These are phyloP conservation scores for Pogoniulus pusillus DNA, from an alignment of 2,797 vertebrate species.

Conservation along the genomic window DNA sequence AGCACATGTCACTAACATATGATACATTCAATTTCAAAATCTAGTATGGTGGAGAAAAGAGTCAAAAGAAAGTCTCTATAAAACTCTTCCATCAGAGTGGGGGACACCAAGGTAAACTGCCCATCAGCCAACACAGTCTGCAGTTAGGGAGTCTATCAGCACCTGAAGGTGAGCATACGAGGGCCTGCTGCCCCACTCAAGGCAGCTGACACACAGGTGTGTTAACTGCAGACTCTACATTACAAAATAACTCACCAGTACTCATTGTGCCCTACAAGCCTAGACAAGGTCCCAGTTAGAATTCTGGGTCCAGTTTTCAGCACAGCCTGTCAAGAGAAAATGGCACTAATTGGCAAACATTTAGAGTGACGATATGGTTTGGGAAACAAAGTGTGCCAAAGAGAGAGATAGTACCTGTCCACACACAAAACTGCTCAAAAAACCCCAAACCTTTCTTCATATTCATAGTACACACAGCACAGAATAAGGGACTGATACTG, in stretches of 20 bases:
- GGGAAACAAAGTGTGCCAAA: background rate
- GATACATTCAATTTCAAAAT: background rate
- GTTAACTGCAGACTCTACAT: background rate
- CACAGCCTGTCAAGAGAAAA: background rate
- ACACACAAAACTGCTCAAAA: background rate
- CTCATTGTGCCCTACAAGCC: background rate
- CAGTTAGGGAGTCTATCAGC: background rate
- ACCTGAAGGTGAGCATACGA: accelerated
- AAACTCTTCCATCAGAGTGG: background rate
- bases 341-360: background rate
- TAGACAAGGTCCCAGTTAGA: background rate
- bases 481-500: background rate
- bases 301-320: background rate
- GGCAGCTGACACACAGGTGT: background rate
- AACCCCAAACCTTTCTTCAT: background rate
- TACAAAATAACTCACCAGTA: background rate
- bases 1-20: background rate
- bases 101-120: accelerated
- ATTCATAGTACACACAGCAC: background rate
- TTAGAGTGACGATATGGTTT: background rate
- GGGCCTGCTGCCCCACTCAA: background rate
- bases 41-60: background rate
- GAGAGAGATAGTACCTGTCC: background rate
- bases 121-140: accelerated
- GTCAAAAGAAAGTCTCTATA: background rate